Base-by-base conservation (phyloP, 2,888 invertebrate genomes). In the Caenorhabditis sp. region DNA sequence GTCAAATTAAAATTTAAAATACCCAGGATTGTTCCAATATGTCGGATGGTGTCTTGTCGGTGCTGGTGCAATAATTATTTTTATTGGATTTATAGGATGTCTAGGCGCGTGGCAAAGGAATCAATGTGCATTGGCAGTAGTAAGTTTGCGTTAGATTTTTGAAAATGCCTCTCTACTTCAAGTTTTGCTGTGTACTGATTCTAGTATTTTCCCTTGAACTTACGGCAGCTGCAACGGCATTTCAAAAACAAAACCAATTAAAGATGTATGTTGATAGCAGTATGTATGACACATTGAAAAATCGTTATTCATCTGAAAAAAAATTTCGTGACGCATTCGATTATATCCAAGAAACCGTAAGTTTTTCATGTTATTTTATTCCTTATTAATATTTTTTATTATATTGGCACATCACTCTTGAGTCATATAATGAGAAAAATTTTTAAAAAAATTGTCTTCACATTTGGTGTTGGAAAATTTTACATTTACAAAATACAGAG, bases 1-100 rank as follows among this genome's bases (percentile, higher is more conserved):
- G n/a, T n/a, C n/a, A n/a, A n/a, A n/a, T n/a, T n/a, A n/a, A n/a
- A n/a, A n/a, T n/a, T n/a, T n/a, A n/a, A n/a, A n/a, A n/a, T n/a
- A n/a, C 32, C 9, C 22, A 87, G 87, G 85, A 13, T 85, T 83
- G 8, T 87, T 86, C 79, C 84, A 85, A 90, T 94, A 94, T 56
- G 95, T 95, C 15, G 94, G 95, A 22, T 95, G 95, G 90, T 94
- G 96, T 68, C 93, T 96, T 80, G 93, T 96, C 80, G 94, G 94
- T 28, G 94, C 95, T 71, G 96, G 96, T 6, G 92, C 94, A 47
- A 92, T 95, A 64, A 94, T 96, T 92, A 94, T 95, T 79, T 92
- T 95, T 51, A 94, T 95, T 28, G 95, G 95, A 18, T 95, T 95
- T 92, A 94, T 96, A 56, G 96, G 96, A 70, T 96, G 96, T 91